Conservation (phyloP, 2,113 vertebrate species). For the Tetraodon nigroviridis region DNA sequence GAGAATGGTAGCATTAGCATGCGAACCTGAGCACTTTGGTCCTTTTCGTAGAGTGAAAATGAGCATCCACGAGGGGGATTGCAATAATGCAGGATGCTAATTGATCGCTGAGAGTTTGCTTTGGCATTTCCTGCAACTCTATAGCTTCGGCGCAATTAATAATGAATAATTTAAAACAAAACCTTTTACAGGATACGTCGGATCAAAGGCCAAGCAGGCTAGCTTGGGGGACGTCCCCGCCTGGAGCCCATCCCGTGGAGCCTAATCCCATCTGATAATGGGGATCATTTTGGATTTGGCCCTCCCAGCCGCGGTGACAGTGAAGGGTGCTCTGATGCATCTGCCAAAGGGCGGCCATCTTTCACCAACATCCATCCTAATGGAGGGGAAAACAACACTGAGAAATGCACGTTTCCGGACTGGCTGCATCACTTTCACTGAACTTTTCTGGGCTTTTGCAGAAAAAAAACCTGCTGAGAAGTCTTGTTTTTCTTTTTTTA, state of each 20-base stretch:
- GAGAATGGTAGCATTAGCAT: too few relatives aligned
- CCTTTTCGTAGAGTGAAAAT: constrained; percentile 21
- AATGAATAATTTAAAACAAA: constrained; percentile 44
- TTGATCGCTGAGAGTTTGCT: constrained; percentile 16
- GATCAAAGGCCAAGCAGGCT: constrained; percentile 14
- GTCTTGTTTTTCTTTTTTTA: constrained; percentile 39
- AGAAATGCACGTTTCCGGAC: constrained; percentile 62
- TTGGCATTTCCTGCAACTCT: constrained; percentile 17
- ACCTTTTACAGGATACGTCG: constrained; percentile 18
- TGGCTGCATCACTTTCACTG: constrained; percentile 32
- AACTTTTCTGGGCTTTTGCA: too few relatives aligned
- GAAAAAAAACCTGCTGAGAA: not conserved
- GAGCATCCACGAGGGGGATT: constrained; percentile 3
- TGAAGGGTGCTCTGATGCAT: constrained; percentile 24
- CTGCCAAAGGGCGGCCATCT: constrained; percentile 4
- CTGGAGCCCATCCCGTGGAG: not conserved
- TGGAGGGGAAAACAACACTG: constrained; percentile 68
- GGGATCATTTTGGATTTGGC: not conserved
- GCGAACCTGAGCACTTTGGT: not conserved
- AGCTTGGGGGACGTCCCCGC: not conserved
- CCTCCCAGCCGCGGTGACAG: constrained; percentile 21
- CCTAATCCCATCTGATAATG: not conserved
- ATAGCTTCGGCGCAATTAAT: constrained; percentile 26
- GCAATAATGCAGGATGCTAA: constrained; percentile 33
- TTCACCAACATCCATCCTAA: constrained; percentile 68